phyloP scores from a whole-genome alignment of 1,140 invertebrate genomes.

The Xylocopa sonorina region DNA sequence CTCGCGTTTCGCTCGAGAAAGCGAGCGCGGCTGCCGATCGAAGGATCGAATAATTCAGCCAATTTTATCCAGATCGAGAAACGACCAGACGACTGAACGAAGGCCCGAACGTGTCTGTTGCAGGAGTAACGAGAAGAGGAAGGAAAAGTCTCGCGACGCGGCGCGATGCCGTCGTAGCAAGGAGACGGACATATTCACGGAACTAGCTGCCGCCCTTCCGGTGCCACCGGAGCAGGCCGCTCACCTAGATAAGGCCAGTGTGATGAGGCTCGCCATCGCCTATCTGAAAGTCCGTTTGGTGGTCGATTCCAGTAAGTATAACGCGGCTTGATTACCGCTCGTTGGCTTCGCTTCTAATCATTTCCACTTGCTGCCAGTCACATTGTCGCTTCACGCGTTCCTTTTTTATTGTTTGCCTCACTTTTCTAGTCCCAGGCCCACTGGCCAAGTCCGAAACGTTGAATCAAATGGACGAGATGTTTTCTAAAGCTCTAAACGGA shows the following conservation, averaged over 20 bases:
- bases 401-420: background rate
- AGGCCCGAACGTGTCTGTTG: slow-evolving; percentile 7
- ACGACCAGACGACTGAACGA: too few species aligned
- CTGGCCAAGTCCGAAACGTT: slow-evolving; percentile 75
- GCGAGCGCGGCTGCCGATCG: too few species aligned
- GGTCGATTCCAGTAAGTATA: slow-evolving; percentile 88
- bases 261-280: slow-evolving; percentile 96
- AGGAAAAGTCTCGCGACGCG: slow-evolving; percentile 97
- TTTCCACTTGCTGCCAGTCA: background rate
- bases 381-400: too few species aligned
- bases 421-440: slow-evolving; percentile 72
- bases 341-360: background rate
- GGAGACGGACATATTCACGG: slow-evolving; percentile 96
- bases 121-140: slow-evolving; percentile 97
- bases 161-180: slow-evolving; percentile 94
- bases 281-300: slow-evolving; percentile 93
- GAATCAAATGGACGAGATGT: slow-evolving; percentile 83
- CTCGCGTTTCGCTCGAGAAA: too few species aligned
- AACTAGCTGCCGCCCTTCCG: slow-evolving; percentile 92
- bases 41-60: too few species aligned
- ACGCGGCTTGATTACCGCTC: background rate
- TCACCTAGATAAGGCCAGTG: slow-evolving; percentile 96
- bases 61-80: too few species aligned
- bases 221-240: slow-evolving; percentile 89
- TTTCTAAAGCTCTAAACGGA: slow-evolving; percentile 92